Evolutionary conservation across 2,113 vertebrate genomes (phyloP).

Genomic region (Stercorarius parasiticus): DNA sequence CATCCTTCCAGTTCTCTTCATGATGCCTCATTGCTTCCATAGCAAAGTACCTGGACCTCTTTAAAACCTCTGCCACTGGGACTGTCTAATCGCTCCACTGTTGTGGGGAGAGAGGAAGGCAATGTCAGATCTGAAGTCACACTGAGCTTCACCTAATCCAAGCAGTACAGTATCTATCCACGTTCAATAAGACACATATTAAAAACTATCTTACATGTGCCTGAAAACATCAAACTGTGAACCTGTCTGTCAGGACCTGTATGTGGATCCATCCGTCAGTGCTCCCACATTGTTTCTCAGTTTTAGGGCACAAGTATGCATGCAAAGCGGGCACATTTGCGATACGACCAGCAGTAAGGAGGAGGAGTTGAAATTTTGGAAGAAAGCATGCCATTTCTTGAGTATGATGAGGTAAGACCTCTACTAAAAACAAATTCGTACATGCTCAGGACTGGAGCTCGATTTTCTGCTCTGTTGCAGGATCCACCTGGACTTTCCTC

Average conservation of each 20-base stretch:
- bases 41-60: not conserved
- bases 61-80: not conserved
- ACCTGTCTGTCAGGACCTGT: not conserved
- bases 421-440: not conserved
- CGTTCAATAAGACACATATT: not conserved
- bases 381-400: not conserved
- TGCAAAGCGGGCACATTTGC: not conserved
- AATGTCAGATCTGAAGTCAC: not conserved
- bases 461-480: not conserved
- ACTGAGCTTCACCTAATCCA: not conserved
- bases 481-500: not conserved
- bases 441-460: not conserved
- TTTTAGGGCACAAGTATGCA: not conserved
- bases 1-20: not conserved
- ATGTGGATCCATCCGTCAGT: fast-evolving
- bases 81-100: not conserved
- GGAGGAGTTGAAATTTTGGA: not conserved
- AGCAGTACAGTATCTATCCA: not conserved
- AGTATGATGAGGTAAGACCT: not conserved
- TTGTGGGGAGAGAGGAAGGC: not conserved
- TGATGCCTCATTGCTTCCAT: not conserved
- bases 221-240: not conserved
- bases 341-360: not conserved
- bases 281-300: not conserved
- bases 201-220: not conserved